Base-by-base conservation (phyloP, 2,888 invertebrate species). In the Megastigmus dorsalis region DNA sequence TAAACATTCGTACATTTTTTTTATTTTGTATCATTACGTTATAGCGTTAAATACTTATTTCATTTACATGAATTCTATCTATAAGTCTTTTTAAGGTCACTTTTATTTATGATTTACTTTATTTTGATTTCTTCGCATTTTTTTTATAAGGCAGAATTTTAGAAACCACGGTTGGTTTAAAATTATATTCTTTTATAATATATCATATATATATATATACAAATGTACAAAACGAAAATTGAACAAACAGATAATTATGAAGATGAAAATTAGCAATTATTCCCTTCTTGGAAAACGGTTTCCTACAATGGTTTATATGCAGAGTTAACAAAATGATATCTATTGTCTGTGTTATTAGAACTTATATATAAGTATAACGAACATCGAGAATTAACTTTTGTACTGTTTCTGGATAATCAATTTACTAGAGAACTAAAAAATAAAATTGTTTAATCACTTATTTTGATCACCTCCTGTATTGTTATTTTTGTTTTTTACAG, bases 301-400 rank as follows among this genome's bases (percentile, higher is more conserved):
- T 66, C 60, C n/a, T 52, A 45, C 15, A 26, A 43, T 38, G 4
- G n/a, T 70, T 20, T 52, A 65, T 18, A 60, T 43, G 15, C 45
- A 15, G 5, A 7, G 5, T 20, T 10, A n/a, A 50, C 54, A 20
- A 55, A 55, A 23, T 65, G 6, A 28, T 65, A 30, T 41, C 30
- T 50, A 73, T 59, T 66, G 36, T 60, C 66, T 73, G 66, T 73
- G 48, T 68, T 74, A 69, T 68, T 74, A 69, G 57, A 57, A 63
- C 20, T 67, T 63, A 68, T 63, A 68, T 38, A 52, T 15, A 33
- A 45, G 65, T 52, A 66, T 45, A 55, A 48, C 10, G 10, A 28
- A 26, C 18, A 43, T 50, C 18, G 45, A 72, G 28, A 68, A 74
- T 62, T 45, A 62, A 68, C 10, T 74, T 74, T 68, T 74, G 15